A percentile compares a stretch with the other conserved stretches of the same genome.
Evolutionary conservation across 2,113 vertebrate species (phyloP).

Genomic region (Pachyramphus minor): DNA sequence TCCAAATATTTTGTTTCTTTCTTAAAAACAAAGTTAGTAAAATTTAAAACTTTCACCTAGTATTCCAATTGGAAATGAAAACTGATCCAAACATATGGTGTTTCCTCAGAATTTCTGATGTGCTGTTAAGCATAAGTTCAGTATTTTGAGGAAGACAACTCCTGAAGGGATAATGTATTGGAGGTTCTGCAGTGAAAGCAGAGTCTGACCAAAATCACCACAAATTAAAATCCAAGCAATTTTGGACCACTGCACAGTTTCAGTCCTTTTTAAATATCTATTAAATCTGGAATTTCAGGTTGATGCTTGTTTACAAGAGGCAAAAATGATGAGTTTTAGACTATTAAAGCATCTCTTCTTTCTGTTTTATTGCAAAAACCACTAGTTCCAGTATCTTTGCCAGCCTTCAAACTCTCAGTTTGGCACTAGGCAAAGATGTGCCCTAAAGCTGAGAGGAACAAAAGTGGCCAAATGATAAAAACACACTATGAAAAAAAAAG

Average conservation of each 20-base stretch:
- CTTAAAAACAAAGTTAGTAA: neutral
- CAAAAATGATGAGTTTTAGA: neutral
- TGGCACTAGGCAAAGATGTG: neutral
- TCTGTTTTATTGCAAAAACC: neutral
- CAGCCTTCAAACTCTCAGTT: neutral
- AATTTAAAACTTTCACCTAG: neutral
- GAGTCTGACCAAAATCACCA: neutral
- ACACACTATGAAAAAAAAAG: neutral
- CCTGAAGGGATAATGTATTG: neutral
- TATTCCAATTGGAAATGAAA: neutral
- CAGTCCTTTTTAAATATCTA: neutral
- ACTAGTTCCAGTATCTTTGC: neutral
- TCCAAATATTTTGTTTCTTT: neutral
- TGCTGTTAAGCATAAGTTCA: neutral
- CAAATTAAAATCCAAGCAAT: neutral
- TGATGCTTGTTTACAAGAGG: neutral
- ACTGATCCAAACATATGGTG: neutral
- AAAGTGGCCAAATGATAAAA: neutral
- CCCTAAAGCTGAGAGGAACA: neutral
- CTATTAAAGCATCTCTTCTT: neutral
- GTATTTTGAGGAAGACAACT: neutral
- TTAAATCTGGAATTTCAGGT: neutral
- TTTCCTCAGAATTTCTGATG: neutral
- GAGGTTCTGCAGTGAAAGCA: neutral
- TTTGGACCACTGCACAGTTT: neutral